Percentiles rank a stretch among this genome's conserved stretches.
These are phyloP conservation scores for Podotricha telesiphe DNA, from an alignment of 2,888 invertebrate species.

Conservation along the genomic window DNA sequence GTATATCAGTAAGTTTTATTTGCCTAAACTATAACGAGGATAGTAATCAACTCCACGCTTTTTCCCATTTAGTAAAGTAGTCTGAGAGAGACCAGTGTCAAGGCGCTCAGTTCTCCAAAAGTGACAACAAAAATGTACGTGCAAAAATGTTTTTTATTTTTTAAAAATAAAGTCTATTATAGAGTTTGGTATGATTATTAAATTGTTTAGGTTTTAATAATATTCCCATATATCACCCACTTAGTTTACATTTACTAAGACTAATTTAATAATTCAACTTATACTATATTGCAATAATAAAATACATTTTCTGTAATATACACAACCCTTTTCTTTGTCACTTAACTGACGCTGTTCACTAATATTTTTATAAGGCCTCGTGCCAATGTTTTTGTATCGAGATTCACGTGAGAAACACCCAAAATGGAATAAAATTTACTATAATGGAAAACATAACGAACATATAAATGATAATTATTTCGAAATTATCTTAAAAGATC, in stretches of 20 bases:
- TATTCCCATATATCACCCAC: no score
- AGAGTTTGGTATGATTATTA: no score
- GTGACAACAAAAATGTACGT: no score
- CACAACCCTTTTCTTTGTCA: constrained; percentile 29
- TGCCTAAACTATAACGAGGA: no score
- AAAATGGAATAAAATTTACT: background rate
- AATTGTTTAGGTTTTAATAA: no score
- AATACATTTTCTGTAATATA: background rate
- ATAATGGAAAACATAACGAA: background rate
- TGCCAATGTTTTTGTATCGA: constrained; percentile 33
- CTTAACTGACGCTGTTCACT: constrained; percentile 9
- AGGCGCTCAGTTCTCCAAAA: no score
- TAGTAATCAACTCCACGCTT: no score
- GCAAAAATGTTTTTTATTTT: no score
- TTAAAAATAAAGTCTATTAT: no score
- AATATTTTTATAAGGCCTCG: constrained; percentile 32
- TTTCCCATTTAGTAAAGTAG: no score
- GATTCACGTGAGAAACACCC: constrained; percentile 36
- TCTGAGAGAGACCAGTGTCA: no score
- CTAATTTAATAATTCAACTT: background rate
- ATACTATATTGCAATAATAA: background rate
- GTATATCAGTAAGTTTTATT: no score
- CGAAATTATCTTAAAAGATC: background rate
- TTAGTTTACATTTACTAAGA: background rate
- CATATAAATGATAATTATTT: background rate